A percentile compares a stretch with the other conserved stretches of the same genome.
Evolutionary conservation across 2,113 vertebrate species (phyloP).

Genomic region (Gnathonemus echidnorhynchus): DNA sequence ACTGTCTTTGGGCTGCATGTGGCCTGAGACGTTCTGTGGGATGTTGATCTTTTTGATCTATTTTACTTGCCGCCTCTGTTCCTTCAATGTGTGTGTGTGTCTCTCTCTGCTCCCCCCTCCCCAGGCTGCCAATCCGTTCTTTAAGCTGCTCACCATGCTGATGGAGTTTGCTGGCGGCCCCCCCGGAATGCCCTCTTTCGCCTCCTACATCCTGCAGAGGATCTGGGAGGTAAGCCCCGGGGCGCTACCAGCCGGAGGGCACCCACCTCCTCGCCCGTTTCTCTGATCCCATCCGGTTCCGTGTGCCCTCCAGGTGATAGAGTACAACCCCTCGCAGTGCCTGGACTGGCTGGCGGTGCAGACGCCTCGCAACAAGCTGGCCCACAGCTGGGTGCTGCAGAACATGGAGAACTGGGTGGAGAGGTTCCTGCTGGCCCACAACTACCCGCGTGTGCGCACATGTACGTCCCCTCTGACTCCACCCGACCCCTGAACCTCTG

Average conservation of each 20-base stretch:
- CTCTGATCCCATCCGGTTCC: background rate
- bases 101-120: conserved; percentile 26
- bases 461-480: conserved; percentile 64
- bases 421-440: conserved; percentile 93
- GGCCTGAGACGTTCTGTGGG: background rate
- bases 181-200: conserved; percentile 96
- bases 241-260: background rate
- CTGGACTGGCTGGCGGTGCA: conserved; percentile 97
- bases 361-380: conserved; percentile 93
- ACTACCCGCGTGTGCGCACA: conserved; percentile 95
- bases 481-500: background rate
- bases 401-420: conserved; percentile 99
- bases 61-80: background rate
- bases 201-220: conserved; percentile 96
- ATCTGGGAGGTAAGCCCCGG: conserved; percentile 87
- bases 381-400: conserved; percentile 98
- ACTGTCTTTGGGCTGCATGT: background rate
- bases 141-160: conserved; percentile 95
- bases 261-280: background rate
- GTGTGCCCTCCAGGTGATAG: conserved; percentile 75
- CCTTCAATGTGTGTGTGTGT: background rate
- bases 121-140: conserved; percentile 97
- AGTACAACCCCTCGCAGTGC: conserved; percentile 97
- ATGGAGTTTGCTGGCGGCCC: conserved; percentile 98
- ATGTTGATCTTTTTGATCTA: background rate